Base-by-base conservation (phyloP, 92 coral and sea anemone genomes). In the Paramuricea clavata region DNA sequence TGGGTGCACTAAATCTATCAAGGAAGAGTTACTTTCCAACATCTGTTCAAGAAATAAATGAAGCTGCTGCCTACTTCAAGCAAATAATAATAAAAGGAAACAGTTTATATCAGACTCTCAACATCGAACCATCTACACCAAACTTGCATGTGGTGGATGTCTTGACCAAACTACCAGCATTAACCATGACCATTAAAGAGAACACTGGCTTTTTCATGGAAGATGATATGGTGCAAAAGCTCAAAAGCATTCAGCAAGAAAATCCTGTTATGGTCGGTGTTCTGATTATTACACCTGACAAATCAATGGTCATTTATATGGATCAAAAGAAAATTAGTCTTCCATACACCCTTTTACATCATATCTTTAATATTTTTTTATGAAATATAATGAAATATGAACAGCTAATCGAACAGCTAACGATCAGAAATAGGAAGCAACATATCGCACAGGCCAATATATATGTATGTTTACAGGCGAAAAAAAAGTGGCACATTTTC, bases 261-360 rank as follows among this genome's bases (percentile, higher is more conserved):
- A 73, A 80, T 28, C 33, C 81, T 44, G 19, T 23, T 33, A 83
- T 35, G 41, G 87, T 81, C 2, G 64, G 81, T 0, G 76, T 87
- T 52, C 12, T 87, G 44, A 87, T 81, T 23, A 42, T 72, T 21
- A 74, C 82, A 56, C 91, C 91, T 21, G 91, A 87, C 72, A 87
- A 81, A 31, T 81, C 91, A 13, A 87, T 87, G 82, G 34, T 30
- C 17, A 61, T 61, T 25, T 61, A 61, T 25, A 61, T 61, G 10
- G 34, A 22, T 4, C 2, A 61, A 1, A 16, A 16, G 1, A 25
- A 61, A 2, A 1, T 61, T 19, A 42, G 49, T 42, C 49, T 42
- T 42, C 49, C 49, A 12, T 42, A 42, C 12, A 42, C 49, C 12
- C 49, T 12, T 42, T 12, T 42, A 42, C 49, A 42, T 42, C n/a